Conservation (phyloP, 23 tunicate genomes). For the Styela plicata region DNA sequence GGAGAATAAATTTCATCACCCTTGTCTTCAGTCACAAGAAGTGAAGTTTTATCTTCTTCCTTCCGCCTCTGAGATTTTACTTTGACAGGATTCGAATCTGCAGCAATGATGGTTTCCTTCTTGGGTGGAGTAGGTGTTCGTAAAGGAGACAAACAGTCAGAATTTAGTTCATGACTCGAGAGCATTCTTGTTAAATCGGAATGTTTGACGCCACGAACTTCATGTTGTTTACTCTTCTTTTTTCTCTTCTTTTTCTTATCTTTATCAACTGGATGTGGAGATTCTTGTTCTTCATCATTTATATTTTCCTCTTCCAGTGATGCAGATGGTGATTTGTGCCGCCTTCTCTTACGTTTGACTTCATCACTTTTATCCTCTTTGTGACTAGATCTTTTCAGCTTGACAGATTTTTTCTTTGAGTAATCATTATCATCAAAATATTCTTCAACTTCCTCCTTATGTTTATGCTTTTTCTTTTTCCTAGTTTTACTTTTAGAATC, state of each 20-base stretch:
- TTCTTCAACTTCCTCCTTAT: neutral
- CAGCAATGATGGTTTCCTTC: neutral
- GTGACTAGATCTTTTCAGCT: neutral
- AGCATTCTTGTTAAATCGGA: neutral
- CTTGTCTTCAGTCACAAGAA: neutral
- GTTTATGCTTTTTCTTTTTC: neutral
- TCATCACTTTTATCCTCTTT: neutral
- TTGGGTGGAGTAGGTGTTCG: constrained; percentile 4
- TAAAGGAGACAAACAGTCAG: constrained; percentile 1
- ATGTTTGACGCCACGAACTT: neutral
- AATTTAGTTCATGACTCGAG: constrained; percentile 6
- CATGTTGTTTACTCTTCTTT: neutral
- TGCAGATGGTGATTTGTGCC: neutral
- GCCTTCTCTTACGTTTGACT: neutral
- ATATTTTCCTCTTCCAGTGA: neutral
- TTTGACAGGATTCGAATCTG: neutral
- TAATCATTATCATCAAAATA: neutral
- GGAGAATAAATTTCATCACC: constrained; percentile 6
- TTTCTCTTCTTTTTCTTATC: neutral
- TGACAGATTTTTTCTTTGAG: neutral
- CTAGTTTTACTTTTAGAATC: neutral
- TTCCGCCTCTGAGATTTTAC: neutral
- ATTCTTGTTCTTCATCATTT: neutral
- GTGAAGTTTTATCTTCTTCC: neutral
- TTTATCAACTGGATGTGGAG: no score